A percentile compares a stretch with the other conserved stretches of the same genome.
These are phyloP conservation scores for Coilia nasus DNA, from an alignment of 2,797 vertebrate genomes.

Conservation along the genomic window DNA sequence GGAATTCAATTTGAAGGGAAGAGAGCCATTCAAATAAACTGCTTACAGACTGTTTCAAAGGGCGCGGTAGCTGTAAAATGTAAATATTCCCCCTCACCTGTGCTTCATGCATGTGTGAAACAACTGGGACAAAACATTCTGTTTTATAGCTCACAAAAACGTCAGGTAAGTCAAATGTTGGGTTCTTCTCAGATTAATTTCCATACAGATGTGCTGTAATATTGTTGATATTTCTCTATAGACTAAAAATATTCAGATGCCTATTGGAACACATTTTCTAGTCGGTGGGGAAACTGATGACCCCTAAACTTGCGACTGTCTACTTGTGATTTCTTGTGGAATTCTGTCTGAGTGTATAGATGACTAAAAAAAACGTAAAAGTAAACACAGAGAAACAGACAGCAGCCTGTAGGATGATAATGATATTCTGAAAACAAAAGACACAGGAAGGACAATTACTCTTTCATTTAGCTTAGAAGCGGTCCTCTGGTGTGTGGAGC, in stretches of 20 bases:
- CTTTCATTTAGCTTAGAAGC: conserved; percentile 68
- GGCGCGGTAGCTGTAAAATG: conserved; percentile 82
- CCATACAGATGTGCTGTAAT: conserved; percentile 80
- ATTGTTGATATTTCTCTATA: conserved; percentile 76
- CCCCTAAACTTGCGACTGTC: conserved; percentile 74
- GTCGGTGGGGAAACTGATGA: conserved; percentile 68
- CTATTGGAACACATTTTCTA: conserved; percentile 76
- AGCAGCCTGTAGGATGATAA: conserved; percentile 67
- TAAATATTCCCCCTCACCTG: conserved; percentile 81
- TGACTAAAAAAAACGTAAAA: conserved; percentile 57
- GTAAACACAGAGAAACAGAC: conserved; percentile 54
- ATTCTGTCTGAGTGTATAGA: conserved; percentile 80
- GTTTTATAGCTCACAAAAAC: conserved; percentile 83
- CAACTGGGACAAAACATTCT: conserved; percentile 76
- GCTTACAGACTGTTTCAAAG: conserved; percentile 85
- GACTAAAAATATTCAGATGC: conserved; percentile 72
- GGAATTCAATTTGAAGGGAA: conserved; percentile 83
- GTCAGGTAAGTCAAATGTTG: conserved; percentile 82
- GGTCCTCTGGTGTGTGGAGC: conserved; percentile 73
- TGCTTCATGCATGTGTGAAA: conserved; percentile 82
- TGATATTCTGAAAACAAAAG: conserved; percentile 48
- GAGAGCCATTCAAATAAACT: conserved; percentile 87
- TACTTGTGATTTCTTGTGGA: conserved; percentile 81
- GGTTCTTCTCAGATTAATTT: conserved; percentile 78
- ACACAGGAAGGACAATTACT: conserved; percentile 67